Evolutionary conservation across 2,797 vertebrate species (phyloP), one percentile per base, ranked within the genome.

Genomic region (Halcyon smyrnensis): DNA sequence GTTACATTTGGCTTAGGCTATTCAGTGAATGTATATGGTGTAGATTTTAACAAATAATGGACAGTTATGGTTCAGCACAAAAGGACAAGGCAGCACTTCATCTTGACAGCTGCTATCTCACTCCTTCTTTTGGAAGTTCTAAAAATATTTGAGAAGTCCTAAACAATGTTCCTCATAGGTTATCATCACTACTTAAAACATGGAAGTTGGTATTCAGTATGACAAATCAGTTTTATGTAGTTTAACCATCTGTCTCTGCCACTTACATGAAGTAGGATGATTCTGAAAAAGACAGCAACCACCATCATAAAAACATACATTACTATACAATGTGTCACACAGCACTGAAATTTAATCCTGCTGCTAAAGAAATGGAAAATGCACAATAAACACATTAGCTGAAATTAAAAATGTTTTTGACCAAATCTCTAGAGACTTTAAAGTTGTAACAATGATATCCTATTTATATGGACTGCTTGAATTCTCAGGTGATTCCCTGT

Each of bases 351-450:
- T 84, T 39, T 82, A 95, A 95, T n/a, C 87, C 53, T 76, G 65
- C 87, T 88, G 81, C 57, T 85, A 82, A 84, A 85, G 89, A 80
- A 83, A 96, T 91, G 82, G 77, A 93, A 96, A 96, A 93, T 46
- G 74, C 39, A 89, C 81, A 93, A 77, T 75, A 89, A 89, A 85
- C 77, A 93, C 83, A 95, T 96, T 90, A 85, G 30, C 41, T 88
- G 77, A 96, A 97, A 97, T 97, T 93, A 97, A 97, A 96, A 93
- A 75, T 89, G 50, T 12, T 87, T 97, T 95, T 77, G 90, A 80
- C 43, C 62, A 87, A 90, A 89, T 79, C 88, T 88, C 95, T 76
- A 84, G 69, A 95, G 93, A 53, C 59, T 91, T 97, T 90, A 83
- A 95, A 78, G 81, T 91, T 82, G 59, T 45, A 78, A 45, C 76